Evolutionary conservation across 2,888 invertebrate species (phyloP), one percentile per base, ranked within the genome.

Genomic region (Taenaris catops): DNA sequence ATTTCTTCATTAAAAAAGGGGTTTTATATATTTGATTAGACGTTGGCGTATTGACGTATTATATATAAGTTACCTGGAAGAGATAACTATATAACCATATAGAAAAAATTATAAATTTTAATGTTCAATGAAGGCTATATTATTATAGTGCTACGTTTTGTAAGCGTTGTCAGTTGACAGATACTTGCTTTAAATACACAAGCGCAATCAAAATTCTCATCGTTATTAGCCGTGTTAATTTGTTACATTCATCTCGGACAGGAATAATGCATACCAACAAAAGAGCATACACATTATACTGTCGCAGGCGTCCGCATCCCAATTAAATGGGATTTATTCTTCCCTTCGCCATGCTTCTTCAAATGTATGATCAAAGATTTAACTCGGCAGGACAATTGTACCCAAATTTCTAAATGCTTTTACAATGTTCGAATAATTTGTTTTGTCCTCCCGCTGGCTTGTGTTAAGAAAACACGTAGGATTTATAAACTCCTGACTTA

Each of bases 311-410:
- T 60, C 69, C 68, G 59, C 60, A 72, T 67, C 63, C 78, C 81
- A 81, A 83, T 83, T 83, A 84, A 72, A 65, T 59, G 66, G 74
- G 78, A 79, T 80, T 84, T 81, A 81, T 81, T 75, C 70, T 73
- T 75, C 67, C 67, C 67, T 59, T 66, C 60, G 54, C 66, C 58
- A 65, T 59, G 54, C 63, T 70, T 61, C 69, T 68, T 62, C 58
- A 63, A 68, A 75, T 73, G 71, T 73, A 72, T 78, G 78, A 78
- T 79, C 74, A 72, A 66, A 75, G 73, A 72, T 73, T 79, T 74
- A 73, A 76, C 70, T 72, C 66, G 65, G 63, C 65, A 69, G 66
- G 69, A 72, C 71, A 72, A 76, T 80, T 81, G 79, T 79, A 69
- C 73, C 71, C 73, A 75, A 81, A 79, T 79, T 79, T 76, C 75